phyloP scores from a whole-genome alignment of 1,140 invertebrate genomes.

The Heliothis virescens region DNA sequence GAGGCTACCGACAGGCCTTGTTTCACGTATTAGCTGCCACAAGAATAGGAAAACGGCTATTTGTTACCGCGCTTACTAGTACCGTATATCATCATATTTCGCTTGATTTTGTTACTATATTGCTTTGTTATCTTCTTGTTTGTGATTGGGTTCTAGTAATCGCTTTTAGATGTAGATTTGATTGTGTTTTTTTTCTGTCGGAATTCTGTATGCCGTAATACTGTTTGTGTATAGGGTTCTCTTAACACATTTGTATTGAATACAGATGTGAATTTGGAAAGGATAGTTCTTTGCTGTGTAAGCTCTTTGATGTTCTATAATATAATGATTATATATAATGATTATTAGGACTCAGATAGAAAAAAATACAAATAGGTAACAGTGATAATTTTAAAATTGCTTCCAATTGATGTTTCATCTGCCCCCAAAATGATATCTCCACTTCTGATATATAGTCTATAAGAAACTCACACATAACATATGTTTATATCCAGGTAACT shows the following conservation, averaged over 20 bases:
- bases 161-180: slow-evolving; percentile 31
- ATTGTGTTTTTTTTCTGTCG: background rate
- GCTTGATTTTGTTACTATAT: slow-evolving; percentile 18
- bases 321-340: too few relatives aligned
- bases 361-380: too few relatives aligned
- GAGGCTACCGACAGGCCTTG: slow-evolving; percentile 21
- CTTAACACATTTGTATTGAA: too few relatives aligned
- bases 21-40: slow-evolving; percentile 37
- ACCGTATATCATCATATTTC: slow-evolving; percentile 20
- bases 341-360: too few relatives aligned
- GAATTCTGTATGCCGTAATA: too few relatives aligned
- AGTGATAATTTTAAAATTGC: too few relatives aligned
- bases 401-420: background rate
- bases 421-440: slow-evolving; percentile 3
- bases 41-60: slow-evolving; percentile 33
- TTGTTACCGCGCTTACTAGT: slow-evolving; percentile 20
- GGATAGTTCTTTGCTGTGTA: too few relatives aligned
- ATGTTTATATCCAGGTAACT: slow-evolving; percentile 26
- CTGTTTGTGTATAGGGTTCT: background rate
- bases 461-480: slow-evolving; percentile 32
- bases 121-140: slow-evolving; percentile 2
- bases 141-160: slow-evolving; percentile 26
- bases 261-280: too few relatives aligned
- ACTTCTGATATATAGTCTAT: slow-evolving; percentile 1
- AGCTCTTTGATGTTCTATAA: too few relatives aligned